Base-by-base conservation (phyloP, 2,113 vertebrate genomes). In the Gnathonemus echidnorhynchus region DNA sequence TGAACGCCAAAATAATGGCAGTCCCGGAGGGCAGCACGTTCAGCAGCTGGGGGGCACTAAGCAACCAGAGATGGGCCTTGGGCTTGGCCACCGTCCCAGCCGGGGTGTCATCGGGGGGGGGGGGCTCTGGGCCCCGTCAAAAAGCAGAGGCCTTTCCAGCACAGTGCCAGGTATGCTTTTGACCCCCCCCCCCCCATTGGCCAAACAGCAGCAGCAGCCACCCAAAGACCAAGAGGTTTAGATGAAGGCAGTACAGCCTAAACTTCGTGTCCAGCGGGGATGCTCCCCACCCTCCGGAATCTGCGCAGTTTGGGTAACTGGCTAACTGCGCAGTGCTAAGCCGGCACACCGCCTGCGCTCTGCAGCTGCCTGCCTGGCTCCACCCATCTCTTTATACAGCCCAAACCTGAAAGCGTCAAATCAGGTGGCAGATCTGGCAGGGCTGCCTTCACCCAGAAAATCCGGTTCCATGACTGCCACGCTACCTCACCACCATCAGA, bases 11-110 rank as follows among this genome's bases (percentile, higher is more conserved):
- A 5, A 27, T 6, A n/a, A 49, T 10, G 2, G 42, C 35, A 1
- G 46, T 9, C 46, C 46, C 46, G 8, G 46, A 49, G 10, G 48
- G 48, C 10, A 21, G 35, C 35, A 11, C 5, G 3, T n/a, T 49
- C 27, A 49, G 84, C 89, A 90, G 83, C 80, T 87, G 84, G 89
- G 89, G 56, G 89, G 89, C 53, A 53, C 84, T 90, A 49, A 86
- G 53, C 35, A 48, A 66, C 45, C 50, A 86, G 84, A n/a, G 24
- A 86, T 48, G 83, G 62, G 31, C 19, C 21, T 4, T 10, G 74
- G 39, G 39, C 80, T 27, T 90, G 89, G 53, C 35, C 2, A 10
- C 24, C 17, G 8, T 53, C 89, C 53, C 42, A 50, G 89, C n/a
- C 35, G 19, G 62, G 46, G 46, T 48, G 62, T 49, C 46, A 19